Evolutionary conservation across 2,888 invertebrate genomes (phyloP).

Genomic region (Himalopsyche japonica): DNA sequence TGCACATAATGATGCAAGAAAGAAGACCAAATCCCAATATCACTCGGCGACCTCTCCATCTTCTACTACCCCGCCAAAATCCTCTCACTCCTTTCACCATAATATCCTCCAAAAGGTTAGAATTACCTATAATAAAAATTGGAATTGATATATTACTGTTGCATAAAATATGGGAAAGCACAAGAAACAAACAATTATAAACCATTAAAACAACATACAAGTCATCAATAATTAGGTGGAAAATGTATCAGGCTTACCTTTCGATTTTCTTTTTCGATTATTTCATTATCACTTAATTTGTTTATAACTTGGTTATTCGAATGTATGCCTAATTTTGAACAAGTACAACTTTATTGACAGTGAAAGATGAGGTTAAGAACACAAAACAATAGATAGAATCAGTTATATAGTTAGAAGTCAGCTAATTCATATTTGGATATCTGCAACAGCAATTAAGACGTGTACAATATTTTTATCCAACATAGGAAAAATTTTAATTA

Average conservation of each 20-base stretch:
- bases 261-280: neutral
- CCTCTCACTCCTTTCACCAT: neutral
- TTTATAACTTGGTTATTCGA: neutral
- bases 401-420: too few species aligned
- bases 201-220: neutral
- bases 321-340: neutral
- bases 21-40: slow-evolving; percentile 6
- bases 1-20: slow-evolving; percentile 5
- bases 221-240: neutral
- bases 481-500: neutral
- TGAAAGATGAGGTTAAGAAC: neutral
- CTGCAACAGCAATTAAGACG: neutral
- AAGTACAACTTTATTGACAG: neutral
- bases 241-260: neutral
- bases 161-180: too few species aligned
- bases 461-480: neutral
- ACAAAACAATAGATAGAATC: neutral
- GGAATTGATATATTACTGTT: too few species aligned
- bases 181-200: neutral
- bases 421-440: too few species aligned
- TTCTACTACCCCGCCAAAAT: slow-evolving; percentile 2
- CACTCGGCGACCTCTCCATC: slow-evolving; percentile 20
- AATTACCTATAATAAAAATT: neutral
- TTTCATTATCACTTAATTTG: neutral
- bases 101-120: neutral